Evolutionary conservation across 2,888 invertebrate genomes (phyloP).

Genomic region (Caenorhabditis sp.): DNA sequence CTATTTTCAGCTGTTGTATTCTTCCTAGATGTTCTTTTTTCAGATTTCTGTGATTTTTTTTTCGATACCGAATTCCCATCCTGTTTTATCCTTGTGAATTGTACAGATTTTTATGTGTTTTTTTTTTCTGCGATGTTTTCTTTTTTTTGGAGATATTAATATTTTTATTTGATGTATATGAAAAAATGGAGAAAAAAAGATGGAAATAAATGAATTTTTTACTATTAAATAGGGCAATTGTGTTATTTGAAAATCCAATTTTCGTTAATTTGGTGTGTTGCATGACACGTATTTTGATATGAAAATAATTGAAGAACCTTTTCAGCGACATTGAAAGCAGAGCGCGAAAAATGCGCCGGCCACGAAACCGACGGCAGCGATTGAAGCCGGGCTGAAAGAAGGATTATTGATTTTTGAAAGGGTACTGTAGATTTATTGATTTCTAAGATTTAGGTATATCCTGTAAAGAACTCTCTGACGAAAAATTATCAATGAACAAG

Average conservation of each 20-base stretch:
- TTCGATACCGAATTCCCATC: no score
- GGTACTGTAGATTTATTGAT: no score
- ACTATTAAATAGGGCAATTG: background rate
- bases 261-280: background rate
- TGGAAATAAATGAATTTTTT: background rate
- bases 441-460: no score
- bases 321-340: slow-evolving; percentile 57
- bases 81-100: background rate
- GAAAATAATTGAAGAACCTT: no score
- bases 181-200: background rate
- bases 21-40: background rate
- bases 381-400: slow-evolving; percentile 52
- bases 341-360: slow-evolving; percentile 59
- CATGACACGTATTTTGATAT: background rate
- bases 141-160: background rate
- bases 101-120: background rate
- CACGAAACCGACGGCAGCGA: slow-evolving; percentile 53
- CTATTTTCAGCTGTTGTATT: no score
- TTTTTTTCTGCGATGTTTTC: no score
- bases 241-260: background rate
- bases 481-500: no score
- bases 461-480: no score
- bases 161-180: background rate
- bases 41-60: background rate
- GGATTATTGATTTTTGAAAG: background rate